A percentile compares a stretch with the other conserved stretches of the same genome.
phyloP scores from a whole-genome alignment of 2,797 vertebrate genomes.

The Tenualosa thibaudeaui region DNA sequence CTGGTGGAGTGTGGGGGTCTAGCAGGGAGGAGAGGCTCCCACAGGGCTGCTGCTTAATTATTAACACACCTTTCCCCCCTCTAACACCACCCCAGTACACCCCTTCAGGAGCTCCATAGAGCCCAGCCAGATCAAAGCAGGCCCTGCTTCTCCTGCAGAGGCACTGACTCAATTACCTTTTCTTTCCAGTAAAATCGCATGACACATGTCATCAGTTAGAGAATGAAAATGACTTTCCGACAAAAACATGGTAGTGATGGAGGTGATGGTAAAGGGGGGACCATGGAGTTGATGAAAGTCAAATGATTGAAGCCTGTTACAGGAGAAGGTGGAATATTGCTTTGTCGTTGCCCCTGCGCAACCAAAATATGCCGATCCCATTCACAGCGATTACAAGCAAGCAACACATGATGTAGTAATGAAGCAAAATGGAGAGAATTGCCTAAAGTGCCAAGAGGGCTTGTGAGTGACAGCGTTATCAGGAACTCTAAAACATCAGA shows the following conservation, averaged over 20 bases:
- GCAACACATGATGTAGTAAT: slow-evolving; percentile 4
- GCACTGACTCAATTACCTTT: slow-evolving; percentile 63
- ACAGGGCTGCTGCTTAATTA: slow-evolving; percentile 57
- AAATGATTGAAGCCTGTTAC: slow-evolving; percentile 1
- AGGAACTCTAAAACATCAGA: neutral
- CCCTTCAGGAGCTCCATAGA: slow-evolving; percentile 43
- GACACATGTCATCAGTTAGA: slow-evolving; percentile 49
- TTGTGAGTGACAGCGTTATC: slow-evolving; percentile 5
- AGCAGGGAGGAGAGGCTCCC: slow-evolving; percentile 51
- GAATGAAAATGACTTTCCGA: neutral
- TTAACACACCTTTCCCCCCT: slow-evolving; percentile 54
- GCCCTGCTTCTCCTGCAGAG: slow-evolving; percentile 38
- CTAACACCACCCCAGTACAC: slow-evolving; percentile 52
- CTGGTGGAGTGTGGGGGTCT: slow-evolving; percentile 55
- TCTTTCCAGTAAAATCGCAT: slow-evolving; percentile 51
- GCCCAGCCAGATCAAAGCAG: slow-evolving; percentile 38
- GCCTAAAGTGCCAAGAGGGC: neutral
- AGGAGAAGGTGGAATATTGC: neutral
- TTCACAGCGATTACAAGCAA: neutral
- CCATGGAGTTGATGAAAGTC: neutral
- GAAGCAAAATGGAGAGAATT: neutral
- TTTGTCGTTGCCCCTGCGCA: neutral
- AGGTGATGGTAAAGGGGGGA: neutral
- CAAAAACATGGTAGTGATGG: neutral
- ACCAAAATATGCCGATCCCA: neutral